Base-by-base conservation (phyloP, 2,888 invertebrate species). In the Automeris io region DNA sequence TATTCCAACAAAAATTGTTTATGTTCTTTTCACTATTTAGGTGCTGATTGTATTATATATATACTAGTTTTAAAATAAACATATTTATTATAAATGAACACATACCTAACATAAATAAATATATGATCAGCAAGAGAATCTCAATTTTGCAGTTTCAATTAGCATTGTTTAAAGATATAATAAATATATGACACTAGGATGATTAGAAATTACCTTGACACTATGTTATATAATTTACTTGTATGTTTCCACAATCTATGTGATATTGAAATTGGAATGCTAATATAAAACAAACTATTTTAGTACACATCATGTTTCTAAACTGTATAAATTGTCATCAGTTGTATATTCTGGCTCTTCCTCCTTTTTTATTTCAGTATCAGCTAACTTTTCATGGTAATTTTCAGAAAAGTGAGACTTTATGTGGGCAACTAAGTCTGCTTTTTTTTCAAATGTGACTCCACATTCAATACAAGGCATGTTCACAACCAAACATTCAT, bases 401-500 rank as follows among this genome's bases (percentile, higher is more conserved):
- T 80, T 79, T 51, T 87, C 87, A 43, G 70, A 70, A 47, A 87
- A 87, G 63, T 90, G 90, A 2, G 88, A 88, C 51, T 89, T 90
- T 54, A 90, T 85, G 53, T 90, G 90, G 39, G 89, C 88, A 35
- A 88, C 83, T 51, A 90, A 66, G 49, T 88, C 88, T 43, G 89
- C 86, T 64, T 88, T 88, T 49, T 88, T 82, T 46, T 88, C 88
- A 70, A 90, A 90, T 19, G 88, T 87, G 33, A 87, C 86, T 39
- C 87, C 86, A 66, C 92, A 92, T 50, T 91, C 87, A 48, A 87
- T 83, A 59, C 92, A 92, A 47, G 89, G 88, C 74, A 87, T 89
- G 59, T 86, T 85, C 60, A 88, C 88, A 53, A 89, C 88, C 49
- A 88, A 42, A 73, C 88, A 72, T 58, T 91, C 91, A 61, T 91